These are phyloP conservation scores for Elaeidobius kamerunicus DNA, from an alignment of 2,888 invertebrate species.

Conservation along the genomic window DNA sequence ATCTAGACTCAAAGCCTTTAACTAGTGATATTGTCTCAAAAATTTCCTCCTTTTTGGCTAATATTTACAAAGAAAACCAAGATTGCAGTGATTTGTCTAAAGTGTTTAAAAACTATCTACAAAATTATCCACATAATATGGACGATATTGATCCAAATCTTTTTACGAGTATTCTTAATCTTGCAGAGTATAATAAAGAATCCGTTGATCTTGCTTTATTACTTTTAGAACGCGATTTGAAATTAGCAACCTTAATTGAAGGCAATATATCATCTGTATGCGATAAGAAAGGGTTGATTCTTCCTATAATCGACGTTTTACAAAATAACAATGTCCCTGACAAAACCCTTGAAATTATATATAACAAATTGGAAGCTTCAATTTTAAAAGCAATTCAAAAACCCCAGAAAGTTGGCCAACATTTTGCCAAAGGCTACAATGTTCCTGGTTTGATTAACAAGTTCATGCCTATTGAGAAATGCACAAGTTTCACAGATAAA, in stretches of 20 bases:
- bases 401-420: conserved; percentile 66
- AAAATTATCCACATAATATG: conserved; percentile 60
- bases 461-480: conserved; percentile 58
- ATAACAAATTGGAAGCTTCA: conserved; percentile 59
- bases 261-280: conserved; percentile 52
- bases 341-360: conserved; percentile 53
- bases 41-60: conserved; percentile 33
- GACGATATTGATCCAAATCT: conserved; percentile 52
- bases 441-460: conserved; percentile 60
- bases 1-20: conserved; percentile 33
- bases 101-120: conserved; percentile 56
- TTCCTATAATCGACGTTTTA: conserved; percentile 58
- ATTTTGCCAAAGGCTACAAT: conserved; percentile 58
- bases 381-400: conserved; percentile 64
- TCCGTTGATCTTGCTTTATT: conserved; percentile 58
- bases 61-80: conserved; percentile 31
- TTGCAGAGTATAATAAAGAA: conserved; percentile 55
- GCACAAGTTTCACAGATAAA: conserved; percentile 57
- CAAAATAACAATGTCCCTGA: conserved; percentile 50
- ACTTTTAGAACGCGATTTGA: conserved; percentile 55
- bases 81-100: conserved; percentile 55
- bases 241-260: conserved; percentile 48
- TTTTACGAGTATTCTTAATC: conserved; percentile 54
- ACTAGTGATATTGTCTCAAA: conserved; percentile 29
- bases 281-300: conserved; percentile 60